These are phyloP conservation scores for Athetis lepigone DNA, from an alignment of 2,888 invertebrate genomes.

Conservation along the genomic window DNA sequence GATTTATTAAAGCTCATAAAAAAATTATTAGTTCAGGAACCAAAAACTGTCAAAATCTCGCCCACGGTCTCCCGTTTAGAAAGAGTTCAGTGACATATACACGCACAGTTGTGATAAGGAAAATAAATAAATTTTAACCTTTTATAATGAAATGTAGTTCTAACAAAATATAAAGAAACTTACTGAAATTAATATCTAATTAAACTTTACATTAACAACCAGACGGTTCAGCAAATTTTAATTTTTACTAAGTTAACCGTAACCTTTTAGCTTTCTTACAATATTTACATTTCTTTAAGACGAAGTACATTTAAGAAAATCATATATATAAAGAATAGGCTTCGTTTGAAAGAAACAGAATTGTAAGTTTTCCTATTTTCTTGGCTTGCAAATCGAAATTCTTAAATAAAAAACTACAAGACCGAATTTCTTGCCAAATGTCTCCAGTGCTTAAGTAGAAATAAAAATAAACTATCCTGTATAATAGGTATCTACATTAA, in stretches of 20 bases:
- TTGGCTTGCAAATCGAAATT: constrained; percentile 39
- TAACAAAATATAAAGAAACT: constrained; percentile 6
- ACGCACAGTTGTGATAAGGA: too few species aligned
- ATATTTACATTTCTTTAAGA: constrained; percentile 17
- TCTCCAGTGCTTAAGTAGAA: constrained; percentile 9
- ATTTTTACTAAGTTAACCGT: constrained; percentile 23
- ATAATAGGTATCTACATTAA: not conserved
- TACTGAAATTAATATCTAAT: constrained; percentile 17
- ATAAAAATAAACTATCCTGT: constrained; percentile 33
- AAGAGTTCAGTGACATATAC: too few species aligned
- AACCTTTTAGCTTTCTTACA: constrained; percentile 11
- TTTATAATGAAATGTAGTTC: constrained; percentile 8
- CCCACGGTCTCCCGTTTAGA: too few species aligned
- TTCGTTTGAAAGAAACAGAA: constrained; percentile 1
- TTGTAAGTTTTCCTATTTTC: constrained; percentile 27
- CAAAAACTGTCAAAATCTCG: too few species aligned
- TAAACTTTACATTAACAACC: constrained; percentile 29
- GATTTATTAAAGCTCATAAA: too few species aligned
- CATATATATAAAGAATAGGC: not conserved
- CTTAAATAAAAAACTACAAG: constrained; percentile 1
- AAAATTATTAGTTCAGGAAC: too few species aligned
- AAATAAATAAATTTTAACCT: not conserved
- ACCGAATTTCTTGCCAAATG: constrained; percentile 39
- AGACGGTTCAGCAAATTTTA: constrained; percentile 18
- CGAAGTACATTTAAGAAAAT: constrained; percentile 1